Evolutionary conservation across 2,888 invertebrate species (phyloP).

Genomic region (Atrina japonica): DNA sequence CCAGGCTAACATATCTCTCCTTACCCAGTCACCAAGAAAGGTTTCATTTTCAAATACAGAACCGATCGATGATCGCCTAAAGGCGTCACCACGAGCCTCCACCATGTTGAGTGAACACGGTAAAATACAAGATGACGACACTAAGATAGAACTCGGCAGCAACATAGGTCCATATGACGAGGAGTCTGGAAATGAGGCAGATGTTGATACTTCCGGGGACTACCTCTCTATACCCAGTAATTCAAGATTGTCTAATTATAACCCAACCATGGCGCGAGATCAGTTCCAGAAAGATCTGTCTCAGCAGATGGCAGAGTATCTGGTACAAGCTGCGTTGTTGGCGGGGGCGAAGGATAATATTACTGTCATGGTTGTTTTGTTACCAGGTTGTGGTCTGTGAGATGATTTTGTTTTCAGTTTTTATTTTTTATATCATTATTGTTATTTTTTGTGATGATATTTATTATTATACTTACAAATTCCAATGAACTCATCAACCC

Average conservation of each 20-base stretch:
- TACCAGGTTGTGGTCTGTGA: constrained; percentile 74
- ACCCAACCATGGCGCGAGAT: constrained; percentile 57
- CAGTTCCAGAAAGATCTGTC: constrained; percentile 71
- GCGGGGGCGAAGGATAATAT: constrained; percentile 78
- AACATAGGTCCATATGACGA: constrained; percentile 54
- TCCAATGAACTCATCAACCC: no score
- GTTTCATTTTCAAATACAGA: constrained; percentile 49
- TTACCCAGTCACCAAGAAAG: constrained; percentile 42
- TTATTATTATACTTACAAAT: no score
- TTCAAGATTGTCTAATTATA: constrained; percentile 56
- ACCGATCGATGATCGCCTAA: constrained; percentile 5
- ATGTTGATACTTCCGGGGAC: constrained; percentile 65
- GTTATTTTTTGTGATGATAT: no score
- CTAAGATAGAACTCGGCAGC: constrained; percentile 66
- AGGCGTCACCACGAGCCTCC: constrained; percentile 14
- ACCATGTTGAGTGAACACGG: constrained; percentile 26
- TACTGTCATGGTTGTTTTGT: constrained; percentile 74
- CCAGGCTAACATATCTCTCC: constrained; percentile 29
- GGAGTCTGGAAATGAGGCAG: constrained; percentile 65
- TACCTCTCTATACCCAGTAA: constrained; percentile 58
- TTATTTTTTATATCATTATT: no score
- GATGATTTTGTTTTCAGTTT: no score
- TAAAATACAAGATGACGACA: constrained; percentile 41
- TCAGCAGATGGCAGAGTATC: constrained; percentile 72
- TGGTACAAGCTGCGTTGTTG: constrained; percentile 77